phyloP scores from a whole-genome alignment of 2,797 vertebrate species.

The Poecilia gillii region DNA sequence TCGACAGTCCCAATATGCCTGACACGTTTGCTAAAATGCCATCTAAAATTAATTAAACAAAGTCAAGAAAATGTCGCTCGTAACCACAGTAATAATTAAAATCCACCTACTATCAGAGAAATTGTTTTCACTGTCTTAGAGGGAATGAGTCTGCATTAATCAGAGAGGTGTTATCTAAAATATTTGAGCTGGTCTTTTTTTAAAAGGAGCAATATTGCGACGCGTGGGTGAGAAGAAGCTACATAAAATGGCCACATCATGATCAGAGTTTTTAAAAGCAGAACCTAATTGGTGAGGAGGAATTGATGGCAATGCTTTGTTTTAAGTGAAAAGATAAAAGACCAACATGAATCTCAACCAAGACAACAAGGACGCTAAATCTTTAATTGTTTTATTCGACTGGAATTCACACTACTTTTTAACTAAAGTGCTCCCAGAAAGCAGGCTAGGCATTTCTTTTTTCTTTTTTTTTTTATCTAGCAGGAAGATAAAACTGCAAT shows the following conservation, averaged over 20 bases:
- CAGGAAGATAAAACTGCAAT: slow-evolving; percentile 79
- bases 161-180: slow-evolving; percentile 33
- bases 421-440: slow-evolving; percentile 68
- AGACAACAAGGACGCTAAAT: slow-evolving; percentile 53
- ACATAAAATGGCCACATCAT: slow-evolving; percentile 43
- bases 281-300: slow-evolving; percentile 37
- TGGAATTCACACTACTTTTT: slow-evolving; percentile 72
- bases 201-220: slow-evolving; percentile 34
- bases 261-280: slow-evolving; percentile 51
- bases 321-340: slow-evolving; percentile 54
- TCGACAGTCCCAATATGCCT: slow-evolving; percentile 49
- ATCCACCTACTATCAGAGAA: slow-evolving; percentile 44
- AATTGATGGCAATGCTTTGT: slow-evolving; percentile 58
- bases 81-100: slow-evolving; percentile 36
- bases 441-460: slow-evolving; percentile 19
- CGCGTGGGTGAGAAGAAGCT: slow-evolving; percentile 43
- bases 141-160: slow-evolving; percentile 49
- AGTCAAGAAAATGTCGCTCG: slow-evolving; percentile 38
- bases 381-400: slow-evolving; percentile 76
- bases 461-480: slow-evolving; percentile 69
- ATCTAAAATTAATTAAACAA: slow-evolving; percentile 56
- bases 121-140: slow-evolving; percentile 47
- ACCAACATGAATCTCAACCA: slow-evolving; percentile 49
- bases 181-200: slow-evolving; percentile 37
- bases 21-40: slow-evolving; percentile 54